Conservation (phyloP, 2,113 vertebrate genomes). For the Abramis brama region DNA sequence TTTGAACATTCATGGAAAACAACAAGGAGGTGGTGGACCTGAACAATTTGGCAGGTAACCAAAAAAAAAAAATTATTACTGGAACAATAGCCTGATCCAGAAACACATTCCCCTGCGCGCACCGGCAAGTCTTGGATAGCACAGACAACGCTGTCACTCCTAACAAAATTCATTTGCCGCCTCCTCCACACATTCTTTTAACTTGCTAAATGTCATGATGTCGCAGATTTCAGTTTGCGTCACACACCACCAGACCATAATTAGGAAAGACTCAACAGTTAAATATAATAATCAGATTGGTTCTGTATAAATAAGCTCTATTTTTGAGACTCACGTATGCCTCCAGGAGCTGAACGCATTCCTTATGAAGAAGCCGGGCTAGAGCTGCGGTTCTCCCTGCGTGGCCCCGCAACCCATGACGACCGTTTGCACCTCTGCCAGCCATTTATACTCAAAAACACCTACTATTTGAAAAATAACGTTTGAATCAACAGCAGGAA, state of each 20-base stretch:
- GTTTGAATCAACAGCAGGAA: not conserved
- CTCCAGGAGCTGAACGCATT: slow-evolving; percentile 68
- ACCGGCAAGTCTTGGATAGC: slow-evolving; percentile 1
- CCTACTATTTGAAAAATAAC: slow-evolving; percentile 13
- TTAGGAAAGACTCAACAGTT: not conserved
- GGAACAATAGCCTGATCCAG: not conserved
- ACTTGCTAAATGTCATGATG: slow-evolving; percentile 6
- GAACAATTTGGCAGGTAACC: slow-evolving; percentile 47
- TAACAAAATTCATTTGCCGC: not conserved
- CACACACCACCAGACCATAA: not conserved
- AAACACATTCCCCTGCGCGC: not conserved
- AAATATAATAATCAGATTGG: not conserved
- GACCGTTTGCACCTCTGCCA: slow-evolving; percentile 47
- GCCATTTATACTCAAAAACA: slow-evolving; percentile 59
- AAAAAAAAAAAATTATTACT: slow-evolving; percentile 4
- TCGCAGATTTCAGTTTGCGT: not conserved
- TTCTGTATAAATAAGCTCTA: not conserved
- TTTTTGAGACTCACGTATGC: slow-evolving; percentile 72
- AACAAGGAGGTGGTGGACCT: slow-evolving; percentile 27
- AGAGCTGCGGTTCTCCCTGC: slow-evolving; percentile 54
- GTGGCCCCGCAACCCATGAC: slow-evolving; percentile 48
- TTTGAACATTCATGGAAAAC: not conserved
- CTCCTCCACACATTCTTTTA: slow-evolving; percentile 1
- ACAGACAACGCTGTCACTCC: not conserved
- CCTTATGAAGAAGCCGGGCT: slow-evolving; percentile 67